A percentile compares a stretch with the other conserved stretches of the same genome.
phyloP scores from a whole-genome alignment of 2,888 invertebrate genomes.

The Encarsia formosa region DNA sequence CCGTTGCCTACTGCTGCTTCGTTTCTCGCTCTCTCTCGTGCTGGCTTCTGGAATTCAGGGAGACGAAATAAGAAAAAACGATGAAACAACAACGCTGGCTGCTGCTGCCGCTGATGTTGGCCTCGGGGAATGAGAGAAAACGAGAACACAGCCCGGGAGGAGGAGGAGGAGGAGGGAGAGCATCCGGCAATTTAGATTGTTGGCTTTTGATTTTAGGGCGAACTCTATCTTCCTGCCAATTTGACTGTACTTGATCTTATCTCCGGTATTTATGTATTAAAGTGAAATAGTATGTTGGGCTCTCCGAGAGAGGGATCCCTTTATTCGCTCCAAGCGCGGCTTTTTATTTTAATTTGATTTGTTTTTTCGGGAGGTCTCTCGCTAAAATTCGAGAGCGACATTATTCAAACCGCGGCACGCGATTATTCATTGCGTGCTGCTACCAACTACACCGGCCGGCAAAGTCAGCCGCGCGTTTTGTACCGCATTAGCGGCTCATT shows the following conservation, averaged over 20 bases:
- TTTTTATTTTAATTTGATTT: neutral
- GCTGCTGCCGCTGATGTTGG: too few relatives aligned
- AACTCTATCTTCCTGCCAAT: slow-evolving; percentile 26
- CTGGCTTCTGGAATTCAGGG: slow-evolving; percentile 25
- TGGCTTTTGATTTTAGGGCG: slow-evolving; percentile 22
- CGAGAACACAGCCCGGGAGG: neutral
- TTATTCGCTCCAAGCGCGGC: neutral
- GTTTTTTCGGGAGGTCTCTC: slow-evolving; percentile 1
- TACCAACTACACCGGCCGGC: neutral
- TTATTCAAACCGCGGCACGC: slow-evolving; percentile 6
- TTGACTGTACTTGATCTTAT: slow-evolving; percentile 23
- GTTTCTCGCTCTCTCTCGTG: neutral
- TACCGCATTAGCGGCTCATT: slow-evolving; percentile 6
- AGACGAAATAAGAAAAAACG: neutral
- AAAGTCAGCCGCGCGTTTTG: neutral
- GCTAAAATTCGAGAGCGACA: slow-evolving; percentile 12
- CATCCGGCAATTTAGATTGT: slow-evolving; percentile 26
- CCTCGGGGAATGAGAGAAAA: slow-evolving; percentile 1
- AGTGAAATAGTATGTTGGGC: slow-evolving; percentile 21
- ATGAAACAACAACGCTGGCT: neutral
- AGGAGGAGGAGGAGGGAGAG: neutral
- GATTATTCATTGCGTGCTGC: slow-evolving; percentile 13
- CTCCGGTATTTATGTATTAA: slow-evolving; percentile 22
- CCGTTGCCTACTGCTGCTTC: neutral
- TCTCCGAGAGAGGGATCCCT: neutral